Conservation (phyloP, 2,888 invertebrate genomes). For the Nysson spinosus region DNA sequence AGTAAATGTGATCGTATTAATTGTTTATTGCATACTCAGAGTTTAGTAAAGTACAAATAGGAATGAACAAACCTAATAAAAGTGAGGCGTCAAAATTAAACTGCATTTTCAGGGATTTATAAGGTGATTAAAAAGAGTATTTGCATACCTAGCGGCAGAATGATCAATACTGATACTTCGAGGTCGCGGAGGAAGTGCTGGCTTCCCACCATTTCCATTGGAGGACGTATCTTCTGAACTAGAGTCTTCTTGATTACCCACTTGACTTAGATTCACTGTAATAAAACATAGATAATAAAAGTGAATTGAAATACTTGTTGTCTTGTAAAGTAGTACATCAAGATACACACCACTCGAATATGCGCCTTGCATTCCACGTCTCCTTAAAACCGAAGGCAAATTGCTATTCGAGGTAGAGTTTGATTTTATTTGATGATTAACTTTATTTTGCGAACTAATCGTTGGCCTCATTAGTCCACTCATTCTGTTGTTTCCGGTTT, state of each 20-base stretch:
- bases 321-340: not conserved
- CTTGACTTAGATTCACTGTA: conserved; percentile 84
- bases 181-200: conserved; percentile 83
- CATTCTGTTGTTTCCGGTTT: conserved; percentile 72
- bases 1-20: too few species aligned
- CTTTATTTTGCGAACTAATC: conserved; percentile 90
- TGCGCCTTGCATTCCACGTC: conserved; percentile 82
- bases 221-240: conserved; percentile 85
- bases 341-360: conserved; percentile 82
- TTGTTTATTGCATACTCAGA: too few species aligned
- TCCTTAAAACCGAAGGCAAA: conserved; percentile 78
- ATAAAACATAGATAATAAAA: not conserved
- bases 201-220: conserved; percentile 78
- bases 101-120: too few species aligned
- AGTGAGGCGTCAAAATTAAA: too few species aligned
- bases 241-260: conserved; percentile 87
- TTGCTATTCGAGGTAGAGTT: conserved; percentile 64
- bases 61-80: not conserved
- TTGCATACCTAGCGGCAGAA: conserved; percentile 66
- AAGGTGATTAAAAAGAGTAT: not conserved
- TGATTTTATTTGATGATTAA: conserved; percentile 76
- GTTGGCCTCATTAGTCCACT: conserved; percentile 87
- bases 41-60: too few species aligned
- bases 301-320: not conserved
- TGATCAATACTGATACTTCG: conserved; percentile 83